Conservation (phyloP, 1,140 invertebrate genomes). For the Planococcus citri region DNA sequence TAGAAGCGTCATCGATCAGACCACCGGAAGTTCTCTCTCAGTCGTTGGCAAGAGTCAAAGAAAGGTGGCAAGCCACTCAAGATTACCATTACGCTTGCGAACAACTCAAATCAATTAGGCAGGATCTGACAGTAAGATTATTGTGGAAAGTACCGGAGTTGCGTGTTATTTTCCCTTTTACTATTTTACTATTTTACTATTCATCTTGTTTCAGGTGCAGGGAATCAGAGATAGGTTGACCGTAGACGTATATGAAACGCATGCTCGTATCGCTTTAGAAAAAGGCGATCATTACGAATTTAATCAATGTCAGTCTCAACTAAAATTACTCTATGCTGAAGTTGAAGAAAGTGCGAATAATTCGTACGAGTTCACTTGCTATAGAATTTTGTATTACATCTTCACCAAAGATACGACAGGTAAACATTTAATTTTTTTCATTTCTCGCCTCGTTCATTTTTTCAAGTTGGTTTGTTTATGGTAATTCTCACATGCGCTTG, state of each 20-base stretch:
- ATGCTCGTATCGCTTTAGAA: conserved; percentile 91
- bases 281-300: conserved; percentile 97
- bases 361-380: conserved; percentile 82
- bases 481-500: no score
- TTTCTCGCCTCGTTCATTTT: no score
- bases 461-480: no score
- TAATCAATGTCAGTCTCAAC: conserved; percentile 96
- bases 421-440: conserved; percentile 39
- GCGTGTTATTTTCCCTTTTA: background rate
- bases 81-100: conserved; percentile 96
- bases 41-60: conserved; percentile 79
- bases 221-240: conserved; percentile 88
- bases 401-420: conserved; percentile 93
- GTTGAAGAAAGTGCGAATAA: conserved; percentile 38
- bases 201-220: conserved; percentile 56
- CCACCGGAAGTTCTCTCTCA: conserved; percentile 71
- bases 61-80: conserved; percentile 71
- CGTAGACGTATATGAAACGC: conserved; percentile 93
- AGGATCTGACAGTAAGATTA: conserved; percentile 84
- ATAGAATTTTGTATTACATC: conserved; percentile 92
- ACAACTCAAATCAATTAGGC: conserved; percentile 95
- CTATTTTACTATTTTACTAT: background rate
- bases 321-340: conserved; percentile 80
- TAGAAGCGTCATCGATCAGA: conserved; percentile 78
- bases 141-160: background rate